Base-by-base conservation (phyloP, 2,888 invertebrate species). In the Linnaemya vulpina region DNA sequence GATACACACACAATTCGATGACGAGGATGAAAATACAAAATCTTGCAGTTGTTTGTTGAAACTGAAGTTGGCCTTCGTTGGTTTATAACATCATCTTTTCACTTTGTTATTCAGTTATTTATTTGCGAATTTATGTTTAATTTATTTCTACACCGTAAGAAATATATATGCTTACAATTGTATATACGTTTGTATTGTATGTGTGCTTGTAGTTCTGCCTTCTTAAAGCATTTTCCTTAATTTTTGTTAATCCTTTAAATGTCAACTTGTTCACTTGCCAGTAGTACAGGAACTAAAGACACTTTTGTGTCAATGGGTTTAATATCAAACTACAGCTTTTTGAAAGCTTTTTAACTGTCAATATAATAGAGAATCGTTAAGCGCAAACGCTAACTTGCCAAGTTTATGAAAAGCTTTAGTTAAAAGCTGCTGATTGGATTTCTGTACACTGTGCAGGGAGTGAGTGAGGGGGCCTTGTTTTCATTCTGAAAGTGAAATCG, bases 1-100 rank as follows among this genome's bases (percentile, higher is more conserved):
- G 81, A 85, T 81, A 85, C 81, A 85, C 76, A 80, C 84, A 81
- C 70, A 81, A 73, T 84, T 9, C n/a, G n/a, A n/a, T n/a, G n/a
- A n/a, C n/a, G n/a, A n/a, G n/a, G n/a, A n/a, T n/a, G 15, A 17
- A 20, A 20, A 51, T 11, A 38, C 10, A 3, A 20, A 51, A 20
- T 11, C 20, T 17, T 49, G 9, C 17, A 20, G 3, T 51, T 51
- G 2, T 60, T 60, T 35, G 17, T 60, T 10, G 2, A 9, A 10
- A 30, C 1, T 43, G 2, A 10, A 43, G 15, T 46, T 46, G 0
- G 20, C 1, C 17, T 38, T 62, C 10, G 20, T 51, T 51, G 10
- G 9, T 20, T 49, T 1, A 51, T 38, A 51, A 20, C 9, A 0
- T 11, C 20, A 7, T 58, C 67, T 80, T 51, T 80, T 51, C n/a